Base-by-base conservation (phyloP, 2,888 invertebrate genomes). In the Drosophila parthenogenetica region DNA sequence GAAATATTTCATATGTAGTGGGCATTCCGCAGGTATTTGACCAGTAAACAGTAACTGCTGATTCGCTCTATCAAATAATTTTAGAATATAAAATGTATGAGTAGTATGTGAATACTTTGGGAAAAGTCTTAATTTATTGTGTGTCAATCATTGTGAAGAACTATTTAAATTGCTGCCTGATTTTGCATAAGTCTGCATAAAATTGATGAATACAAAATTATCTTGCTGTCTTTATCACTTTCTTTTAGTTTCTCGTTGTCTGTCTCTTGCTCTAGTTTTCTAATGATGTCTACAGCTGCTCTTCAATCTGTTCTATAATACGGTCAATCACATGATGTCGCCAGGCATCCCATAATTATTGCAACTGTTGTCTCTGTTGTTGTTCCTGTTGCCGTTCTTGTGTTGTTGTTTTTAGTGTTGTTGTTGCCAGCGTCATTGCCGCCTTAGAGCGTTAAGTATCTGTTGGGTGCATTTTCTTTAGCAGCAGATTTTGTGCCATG, bases 261-360 rank as follows among this genome's bases (percentile, higher is more conserved):
- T 14, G 16, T 43, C n/a, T 55, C 2, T 48, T 8, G 42, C 5
- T 16, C 39, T 7, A 39, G 14, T 40, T 16, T 25, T 49, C 49
- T 54, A 51, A 57, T 63, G 48, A 14, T 10, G 43, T 46, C 50
- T 54, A 14, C 48, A 54, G 35, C 45, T 61, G 60, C 49, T 58
- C 37, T 55, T 61, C 29, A 39, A 45, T 39, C 60, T 55, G 45
- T 81, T 64, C 71, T 63, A 67, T 76, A 80, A 83, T 71, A 72
- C 89, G 84, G 83, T 83, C 89, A 83, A 88, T 83, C 85, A 88
- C 83, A 86, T 81, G 72, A 78, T 81, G 75, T 69, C 81, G 73
- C 57, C 68, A 29, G 54, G 55, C 69, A 71, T 50, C 32, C 67
- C 59, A 66, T 79, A 82, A 82, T 86, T 69, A 76, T 76, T 69